Evolutionary conservation across 2,888 invertebrate genomes (phyloP), one percentile per base, ranked within the genome.

Genomic region (Ophioninae sp.): DNA sequence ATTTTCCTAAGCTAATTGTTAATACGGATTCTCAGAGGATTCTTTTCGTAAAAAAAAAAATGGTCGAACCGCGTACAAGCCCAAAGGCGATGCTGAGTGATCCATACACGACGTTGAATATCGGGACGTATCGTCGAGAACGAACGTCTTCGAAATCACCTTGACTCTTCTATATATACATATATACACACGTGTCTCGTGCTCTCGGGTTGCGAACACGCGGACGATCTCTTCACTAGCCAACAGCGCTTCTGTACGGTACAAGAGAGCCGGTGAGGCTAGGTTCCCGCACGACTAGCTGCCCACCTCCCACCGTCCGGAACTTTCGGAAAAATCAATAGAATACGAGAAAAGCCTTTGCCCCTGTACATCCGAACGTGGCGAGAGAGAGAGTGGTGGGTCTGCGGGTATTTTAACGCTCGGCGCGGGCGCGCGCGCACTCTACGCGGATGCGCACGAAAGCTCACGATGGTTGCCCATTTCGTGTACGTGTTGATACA

Each of bases 311-410:
- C 91, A 89, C 90, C 88, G 89, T 86, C 58, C 86, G 92, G 93
- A 93, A 94, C 94, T 94, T 94, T 94, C 93, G 93, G 94, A 95
- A 95, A 95, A 95, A 95, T 95, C 95, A 95, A 95, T 95, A 95
- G 93, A 93, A 94, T 94, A 94, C 94, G 94, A 94, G 92, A 92
- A 92, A 92, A 92, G 91, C 90, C 88, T 90, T 88, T 87, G 89
- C 79, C 72, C 79, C n/a, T 56, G 73, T 79, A 73, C 59, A 79
- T 65, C 39, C 22, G 30, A 41, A 59, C 41, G 61, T 44, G 44
- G 88, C 87, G 87, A 89, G 88, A 89, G 88, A n/a, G n/a, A n/a
- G n/a, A n/a, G n/a, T 87, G 85, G 88, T 87, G 87, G 87, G 81
- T 86, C 87, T 78, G 82, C 65, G 80, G 73, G 61, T 81, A 71